Evolutionary conservation across 1,140 invertebrate species (phyloP), one percentile per base, ranked within the genome.

Genomic region (Lasioglossum baleicum): DNA sequence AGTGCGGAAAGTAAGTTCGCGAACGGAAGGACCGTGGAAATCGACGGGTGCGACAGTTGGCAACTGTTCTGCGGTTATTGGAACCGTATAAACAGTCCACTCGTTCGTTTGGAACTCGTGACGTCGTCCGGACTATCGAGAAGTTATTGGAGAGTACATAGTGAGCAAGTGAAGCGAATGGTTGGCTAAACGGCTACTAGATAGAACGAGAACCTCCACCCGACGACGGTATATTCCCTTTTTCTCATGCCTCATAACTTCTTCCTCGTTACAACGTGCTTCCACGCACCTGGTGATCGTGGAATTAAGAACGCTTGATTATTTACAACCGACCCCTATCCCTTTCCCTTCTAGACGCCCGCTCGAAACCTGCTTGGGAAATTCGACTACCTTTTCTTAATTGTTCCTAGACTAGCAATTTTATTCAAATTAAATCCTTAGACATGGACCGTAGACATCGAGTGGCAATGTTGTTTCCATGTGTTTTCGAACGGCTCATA

Each of bases 61-160:
- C 88, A 91, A 91, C 88, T 90, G 89, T 91, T 83, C 84, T 86
- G 83, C 72, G 84, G 84, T 86, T 86, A 86, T 86, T 85, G 84
- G 80, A 86, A 85, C 63, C 83, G 68, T 86, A 82, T 83, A 86
- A 84, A 77, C 79, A 75, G 80, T 82, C 83, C 73, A 69, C 75
- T 80, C 65, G 80, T 86, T 85, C 80, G 72, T 44, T 48, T 74
- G 68, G 64, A 76, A 85, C 75, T 80, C 63, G 83, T 85, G 76
- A 86, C 81, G 70, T 86, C 81, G 70, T 86, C 61, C 66, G 53
- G 67, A 72, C 83, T 83, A 84, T 82, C 64, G 70, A 63, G 42
- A 77, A 85, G 66, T 85, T 85, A 84, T 85, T 78, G 75, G 79
- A 75, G 66, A 61, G 69, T 76, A 70, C 64, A 76, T 60, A 58